Conservation (phyloP, 1,140 invertebrate genomes). For the Phortica variegata region DNA sequence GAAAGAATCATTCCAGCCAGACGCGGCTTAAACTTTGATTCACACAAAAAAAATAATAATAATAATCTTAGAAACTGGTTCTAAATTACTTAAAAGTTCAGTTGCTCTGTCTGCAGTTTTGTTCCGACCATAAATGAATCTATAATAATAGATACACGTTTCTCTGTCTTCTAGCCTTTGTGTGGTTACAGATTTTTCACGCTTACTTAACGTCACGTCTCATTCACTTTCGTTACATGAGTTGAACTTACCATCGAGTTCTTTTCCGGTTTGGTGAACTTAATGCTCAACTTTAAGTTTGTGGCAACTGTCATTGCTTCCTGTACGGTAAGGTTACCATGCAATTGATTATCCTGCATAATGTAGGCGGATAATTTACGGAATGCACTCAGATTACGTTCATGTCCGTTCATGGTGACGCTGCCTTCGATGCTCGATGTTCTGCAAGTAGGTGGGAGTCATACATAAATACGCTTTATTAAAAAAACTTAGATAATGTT, state of each 20-base stretch:
- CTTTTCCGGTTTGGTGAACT: conserved; percentile 70
- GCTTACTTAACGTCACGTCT: too few relatives aligned
- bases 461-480: conserved; percentile 13
- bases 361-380: conserved; percentile 95
- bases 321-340: conserved; percentile 87
- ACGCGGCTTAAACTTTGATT: too few relatives aligned
- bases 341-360: conserved; percentile 96
- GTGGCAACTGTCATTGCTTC: conserved; percentile 94
- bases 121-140: too few relatives aligned
- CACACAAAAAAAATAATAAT: too few relatives aligned
- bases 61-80: too few relatives aligned
- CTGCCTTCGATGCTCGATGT: conserved; percentile 75
- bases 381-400: conserved; percentile 85
- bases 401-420: conserved; percentile 82
- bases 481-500: neutral
- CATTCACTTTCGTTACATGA: too few relatives aligned
- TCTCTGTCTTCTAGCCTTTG: too few relatives aligned
- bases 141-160: too few relatives aligned
- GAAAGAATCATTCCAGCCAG: too few relatives aligned
- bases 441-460: conserved; percentile 57
- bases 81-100: too few relatives aligned
- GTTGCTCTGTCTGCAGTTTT: too few relatives aligned
- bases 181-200: too few relatives aligned
- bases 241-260: conserved; percentile 73
- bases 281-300: conserved; percentile 80